Conservation (phyloP, 2,888 invertebrate genomes). For the Mythimna impura region DNA sequence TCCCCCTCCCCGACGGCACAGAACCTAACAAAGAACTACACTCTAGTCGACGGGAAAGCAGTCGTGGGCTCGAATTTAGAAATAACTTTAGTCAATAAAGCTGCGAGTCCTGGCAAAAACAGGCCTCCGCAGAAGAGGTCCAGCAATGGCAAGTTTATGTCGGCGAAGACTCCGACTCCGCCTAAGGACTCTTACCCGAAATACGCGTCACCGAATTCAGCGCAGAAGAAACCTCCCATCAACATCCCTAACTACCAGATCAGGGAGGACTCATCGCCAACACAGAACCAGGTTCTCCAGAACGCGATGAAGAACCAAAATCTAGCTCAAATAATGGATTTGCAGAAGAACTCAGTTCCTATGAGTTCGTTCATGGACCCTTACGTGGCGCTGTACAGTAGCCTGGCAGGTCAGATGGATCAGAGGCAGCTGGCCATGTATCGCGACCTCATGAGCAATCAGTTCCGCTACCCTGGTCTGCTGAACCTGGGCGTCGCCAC, state of each 20-base stretch:
- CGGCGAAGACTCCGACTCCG: conserved; percentile 85
- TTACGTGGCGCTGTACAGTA: conserved; percentile 85
- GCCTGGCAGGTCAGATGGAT: conserved; percentile 83
- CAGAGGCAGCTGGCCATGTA: conserved; percentile 85
- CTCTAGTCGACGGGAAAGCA: conserved; percentile 82
- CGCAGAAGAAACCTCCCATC: conserved; percentile 74
- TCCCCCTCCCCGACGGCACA: conserved; percentile 81
- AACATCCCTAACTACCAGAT: conserved; percentile 84
- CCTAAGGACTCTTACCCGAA: conserved; percentile 77
- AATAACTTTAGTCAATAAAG: conserved; percentile 92
- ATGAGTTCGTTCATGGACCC: conserved; percentile 81
- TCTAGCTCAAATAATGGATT: conserved; percentile 59
- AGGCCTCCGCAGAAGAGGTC: conserved; percentile 87
- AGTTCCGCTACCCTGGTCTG: conserved; percentile 80
- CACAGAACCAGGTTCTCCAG: conserved; percentile 41
- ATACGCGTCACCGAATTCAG: conserved; percentile 54
- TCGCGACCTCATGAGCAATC: conserved; percentile 83
- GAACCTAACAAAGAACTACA: conserved; percentile 86
- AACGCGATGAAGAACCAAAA: conserved; percentile 54
- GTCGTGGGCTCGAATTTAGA: conserved; percentile 92
- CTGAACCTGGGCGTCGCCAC: conserved; percentile 79
- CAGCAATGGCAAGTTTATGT: conserved; percentile 89
- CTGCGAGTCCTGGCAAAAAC: conserved; percentile 75
- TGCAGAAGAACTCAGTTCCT: conserved; percentile 60
- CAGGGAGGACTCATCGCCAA: conserved; percentile 77